Evolutionary conservation across 2,888 invertebrate species (phyloP), one percentile per base, ranked within the genome.

Genomic region (Xestia xanthographa): DNA sequence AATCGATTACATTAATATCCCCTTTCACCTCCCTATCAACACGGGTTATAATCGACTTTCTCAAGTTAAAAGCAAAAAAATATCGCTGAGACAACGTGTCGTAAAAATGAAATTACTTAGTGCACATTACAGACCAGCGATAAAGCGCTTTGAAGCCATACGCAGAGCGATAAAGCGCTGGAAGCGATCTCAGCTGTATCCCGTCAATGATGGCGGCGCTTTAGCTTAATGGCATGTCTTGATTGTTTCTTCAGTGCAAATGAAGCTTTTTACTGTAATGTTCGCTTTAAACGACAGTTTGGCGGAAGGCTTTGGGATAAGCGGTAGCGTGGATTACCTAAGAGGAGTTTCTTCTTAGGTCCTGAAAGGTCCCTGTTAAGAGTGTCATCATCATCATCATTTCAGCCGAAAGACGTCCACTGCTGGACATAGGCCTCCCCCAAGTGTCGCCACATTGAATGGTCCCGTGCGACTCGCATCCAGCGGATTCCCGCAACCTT

Each of bases 191-290:
- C 71, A 72, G 83, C 75, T 84, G 72, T 76, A 86, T 87, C 78
- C 69, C 70, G 68, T 56, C 79, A 72, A 63, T 69, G 75, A 79
- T 79, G 67, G 86, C 72, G 56, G 72, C 74, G 77, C 71, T 78
- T 79, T 68, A 77, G 75, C 58, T 86, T 87, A 86, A 88, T 79
- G 79, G 73, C 72, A 62, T 74, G 77, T 78, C 83, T 81, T 87
- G 86, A 88, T 89, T 88, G 88, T 88, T 87, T 87, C 80, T 85
- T 73, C 77, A 87, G 79, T 76, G 68, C 77, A 85, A 84, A 88
- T 87, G 75, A 82, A 77, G 72, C 78, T 86, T 88, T 86, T 88
- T 86, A 88, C 77, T 77, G 86, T 73, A 77, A 83, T 77, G 76
- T 60, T 72, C 66, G 66, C 38, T 80, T 80, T 75, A 79, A 72